Conservation (phyloP, 2,113 vertebrate species). For the Onychorhynchus coronatus region DNA sequence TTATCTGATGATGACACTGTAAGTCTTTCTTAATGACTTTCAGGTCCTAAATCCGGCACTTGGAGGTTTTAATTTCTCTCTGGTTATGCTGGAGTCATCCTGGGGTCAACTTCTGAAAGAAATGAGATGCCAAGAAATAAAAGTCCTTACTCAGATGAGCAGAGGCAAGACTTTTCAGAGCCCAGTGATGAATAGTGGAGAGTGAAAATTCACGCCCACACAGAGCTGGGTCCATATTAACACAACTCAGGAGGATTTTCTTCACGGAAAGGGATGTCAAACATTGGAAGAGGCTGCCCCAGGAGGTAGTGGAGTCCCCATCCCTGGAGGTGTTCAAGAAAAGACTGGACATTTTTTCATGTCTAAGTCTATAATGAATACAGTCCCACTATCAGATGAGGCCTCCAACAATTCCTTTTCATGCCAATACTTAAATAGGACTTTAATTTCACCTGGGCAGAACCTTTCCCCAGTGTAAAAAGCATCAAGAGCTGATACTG, state of each 20-base stretch:
- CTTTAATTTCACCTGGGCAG: background rate
- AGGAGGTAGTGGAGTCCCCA: background rate
- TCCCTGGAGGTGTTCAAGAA: background rate
- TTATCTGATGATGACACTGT: background rate
- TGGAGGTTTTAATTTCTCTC: background rate
- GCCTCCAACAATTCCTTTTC: background rate
- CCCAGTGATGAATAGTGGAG: background rate
- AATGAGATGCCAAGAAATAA: background rate
- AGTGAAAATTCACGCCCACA: background rate
- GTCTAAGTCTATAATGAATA: background rate
- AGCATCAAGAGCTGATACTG: background rate
- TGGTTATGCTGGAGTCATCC: background rate
- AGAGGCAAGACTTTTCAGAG: background rate
- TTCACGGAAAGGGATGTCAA: background rate
- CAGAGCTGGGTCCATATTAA: background rate
- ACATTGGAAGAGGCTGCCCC: background rate
- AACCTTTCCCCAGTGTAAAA: background rate
- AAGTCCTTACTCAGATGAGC: background rate
- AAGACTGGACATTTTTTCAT: background rate
- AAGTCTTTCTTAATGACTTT: background rate
- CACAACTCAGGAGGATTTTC: background rate
- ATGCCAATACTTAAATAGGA: background rate
- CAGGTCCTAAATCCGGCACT: background rate
- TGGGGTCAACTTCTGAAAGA: background rate
- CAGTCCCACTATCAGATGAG: background rate